Evolutionary conservation across 1,140 invertebrate genomes (phyloP).

Genomic region (Sitobion miscanthi): DNA sequence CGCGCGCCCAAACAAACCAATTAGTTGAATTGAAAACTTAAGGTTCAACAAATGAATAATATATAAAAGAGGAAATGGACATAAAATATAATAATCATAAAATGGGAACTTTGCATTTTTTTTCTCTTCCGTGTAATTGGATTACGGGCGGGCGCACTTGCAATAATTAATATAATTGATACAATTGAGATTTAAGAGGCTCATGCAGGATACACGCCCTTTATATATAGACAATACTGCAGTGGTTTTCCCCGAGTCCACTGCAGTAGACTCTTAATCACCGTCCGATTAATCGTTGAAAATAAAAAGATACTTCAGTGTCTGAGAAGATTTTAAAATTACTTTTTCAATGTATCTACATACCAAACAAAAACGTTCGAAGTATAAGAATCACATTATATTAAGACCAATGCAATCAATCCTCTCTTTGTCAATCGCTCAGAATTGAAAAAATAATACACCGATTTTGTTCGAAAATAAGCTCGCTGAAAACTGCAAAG

Average conservation of each 20-base stretch:
- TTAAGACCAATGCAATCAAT: not conserved
- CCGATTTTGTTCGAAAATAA: not conserved
- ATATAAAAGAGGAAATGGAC: not conserved
- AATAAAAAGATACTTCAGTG: not conserved
- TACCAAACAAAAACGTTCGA: not conserved
- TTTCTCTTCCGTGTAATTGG: not conserved
- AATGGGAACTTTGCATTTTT: not conserved
- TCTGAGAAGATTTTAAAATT: not conserved
- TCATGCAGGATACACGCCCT: not conserved
- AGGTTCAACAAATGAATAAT: slow-evolving; percentile 32
- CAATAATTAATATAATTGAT: slow-evolving; percentile 20
- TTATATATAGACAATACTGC: not conserved
- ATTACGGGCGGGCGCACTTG: not conserved
- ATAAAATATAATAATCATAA: not conserved
- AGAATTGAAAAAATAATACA: not conserved
- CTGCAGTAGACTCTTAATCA: not conserved
- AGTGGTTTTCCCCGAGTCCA: not conserved
- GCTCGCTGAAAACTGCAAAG: not conserved
- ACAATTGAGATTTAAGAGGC: not conserved
- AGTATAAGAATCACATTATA: not conserved
- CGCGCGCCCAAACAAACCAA: slow-evolving; percentile 9
- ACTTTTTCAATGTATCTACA: not conserved
- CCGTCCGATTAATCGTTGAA: not conserved
- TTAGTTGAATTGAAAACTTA: slow-evolving; percentile 48
- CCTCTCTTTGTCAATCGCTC: not conserved